Evolutionary conservation across 2,113 vertebrate genomes (phyloP).

Genomic region (Herpetotheres cachinnans): DNA sequence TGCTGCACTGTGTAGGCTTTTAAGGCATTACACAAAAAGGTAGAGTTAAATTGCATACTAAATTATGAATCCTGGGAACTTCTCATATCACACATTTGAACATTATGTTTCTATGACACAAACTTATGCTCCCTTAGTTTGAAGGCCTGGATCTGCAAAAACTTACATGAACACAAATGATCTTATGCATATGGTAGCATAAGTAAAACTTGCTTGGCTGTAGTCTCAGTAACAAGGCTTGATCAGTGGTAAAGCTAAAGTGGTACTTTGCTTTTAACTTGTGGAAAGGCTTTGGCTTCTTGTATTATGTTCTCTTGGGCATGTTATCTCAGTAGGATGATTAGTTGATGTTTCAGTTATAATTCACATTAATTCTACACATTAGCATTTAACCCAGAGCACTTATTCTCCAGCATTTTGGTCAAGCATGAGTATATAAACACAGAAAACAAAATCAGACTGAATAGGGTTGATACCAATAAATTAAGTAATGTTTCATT

Average conservation of each 20-base stretch:
- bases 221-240: background rate
- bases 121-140: background rate
- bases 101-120: background rate
- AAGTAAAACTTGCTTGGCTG: background rate
- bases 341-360: background rate
- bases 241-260: background rate
- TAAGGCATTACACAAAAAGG: background rate
- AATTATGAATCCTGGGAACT: background rate
- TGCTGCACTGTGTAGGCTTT: background rate
- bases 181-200: background rate
- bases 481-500: background rate
- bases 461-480: background rate
- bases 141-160: background rate
- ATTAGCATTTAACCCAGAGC: background rate
- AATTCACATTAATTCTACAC: background rate
- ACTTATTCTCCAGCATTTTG: background rate
- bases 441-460: background rate
- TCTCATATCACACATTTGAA: background rate
- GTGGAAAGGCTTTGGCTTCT: background rate
- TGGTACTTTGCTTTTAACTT: background rate
- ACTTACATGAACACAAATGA: background rate
- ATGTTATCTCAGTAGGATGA: accelerated
- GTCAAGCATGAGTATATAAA: background rate
- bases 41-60: background rate
- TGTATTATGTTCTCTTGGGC: background rate